A percentile compares a stretch with the other conserved stretches of the same genome.
These are phyloP conservation scores for Aurelia coerulea DNA, from an alignment of 30 jellyfish, hydroid and myxozoan species.

Conservation along the genomic window DNA sequence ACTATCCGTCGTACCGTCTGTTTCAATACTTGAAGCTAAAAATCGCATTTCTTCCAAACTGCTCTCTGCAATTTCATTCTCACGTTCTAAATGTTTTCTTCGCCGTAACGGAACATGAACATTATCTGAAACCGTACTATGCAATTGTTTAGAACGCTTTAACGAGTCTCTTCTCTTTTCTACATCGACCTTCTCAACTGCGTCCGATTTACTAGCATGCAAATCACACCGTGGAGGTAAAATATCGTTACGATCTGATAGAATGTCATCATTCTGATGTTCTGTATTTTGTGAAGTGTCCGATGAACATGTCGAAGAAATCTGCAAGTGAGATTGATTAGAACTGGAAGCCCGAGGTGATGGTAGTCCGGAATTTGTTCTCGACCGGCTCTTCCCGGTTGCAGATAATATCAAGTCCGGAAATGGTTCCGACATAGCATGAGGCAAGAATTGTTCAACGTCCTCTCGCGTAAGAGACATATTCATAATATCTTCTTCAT, in stretches of 20 bases:
- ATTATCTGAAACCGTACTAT: constrained; percentile 43
- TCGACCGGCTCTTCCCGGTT: constrained; percentile 26
- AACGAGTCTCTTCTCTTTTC: constrained; percentile 47
- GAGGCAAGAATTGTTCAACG: constrained; percentile 60
- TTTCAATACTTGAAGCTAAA: background rate
- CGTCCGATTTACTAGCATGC: constrained; percentile 13
- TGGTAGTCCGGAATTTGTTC: constrained; percentile 37
- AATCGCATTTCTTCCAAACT: constrained; percentile 19
- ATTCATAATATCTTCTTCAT: constrained; percentile 58
- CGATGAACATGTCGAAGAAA: background rate
- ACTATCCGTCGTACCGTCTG: background rate
- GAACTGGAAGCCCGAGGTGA: no score
- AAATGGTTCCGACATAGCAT: constrained; percentile 32
- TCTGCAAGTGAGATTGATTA: background rate
- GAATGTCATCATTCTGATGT: background rate
- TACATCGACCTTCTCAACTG: constrained; percentile 3
- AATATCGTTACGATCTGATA: background rate
- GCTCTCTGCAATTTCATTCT: constrained; percentile 24
- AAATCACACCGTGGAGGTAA: constrained; percentile 1
- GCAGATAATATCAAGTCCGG: constrained; percentile 80
- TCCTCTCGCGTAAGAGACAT: constrained; percentile 56
- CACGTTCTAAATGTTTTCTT: constrained; percentile 37
- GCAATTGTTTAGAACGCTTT: constrained; percentile 39
- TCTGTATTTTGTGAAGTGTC: background rate
- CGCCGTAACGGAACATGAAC: constrained; percentile 22